phyloP scores from a whole-genome alignment of 2,888 invertebrate species.

The Drosophila multiciliata region DNA sequence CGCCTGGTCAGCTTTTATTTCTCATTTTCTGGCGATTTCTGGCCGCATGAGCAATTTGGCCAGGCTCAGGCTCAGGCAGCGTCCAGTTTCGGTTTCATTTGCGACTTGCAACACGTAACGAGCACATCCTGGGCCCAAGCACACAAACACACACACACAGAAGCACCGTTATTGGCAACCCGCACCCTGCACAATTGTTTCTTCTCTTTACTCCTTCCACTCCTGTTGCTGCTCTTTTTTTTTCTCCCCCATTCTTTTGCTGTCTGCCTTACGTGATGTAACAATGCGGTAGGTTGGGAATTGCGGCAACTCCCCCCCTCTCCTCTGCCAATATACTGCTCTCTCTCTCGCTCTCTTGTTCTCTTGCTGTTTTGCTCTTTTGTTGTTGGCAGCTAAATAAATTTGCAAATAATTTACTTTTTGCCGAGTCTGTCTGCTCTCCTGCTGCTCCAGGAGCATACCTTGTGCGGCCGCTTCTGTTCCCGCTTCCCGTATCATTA shows the following conservation, averaged over 20 bases:
- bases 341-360: not conserved
- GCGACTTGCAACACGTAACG: conserved; percentile 59
- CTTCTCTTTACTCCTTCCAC: not conserved
- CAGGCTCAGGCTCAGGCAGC: conserved; percentile 37
- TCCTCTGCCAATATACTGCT: not conserved
- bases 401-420: conserved; percentile 76
- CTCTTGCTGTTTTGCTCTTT: not conserved
- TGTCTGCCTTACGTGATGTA: conserved; percentile 72
- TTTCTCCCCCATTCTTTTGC: conserved; percentile 17
- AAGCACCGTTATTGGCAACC: conserved; percentile 53
- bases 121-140: conserved; percentile 56
- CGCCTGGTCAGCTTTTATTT: conserved; percentile 62
- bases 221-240: conserved; percentile 9
- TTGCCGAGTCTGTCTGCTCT: conserved; percentile 37
- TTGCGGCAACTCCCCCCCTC: conserved; percentile 21
- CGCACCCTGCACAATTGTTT: not conserved
- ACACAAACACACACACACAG: conserved; percentile 7
- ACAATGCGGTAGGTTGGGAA: conserved; percentile 78
- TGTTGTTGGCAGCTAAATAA: conserved; percentile 59
- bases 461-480: conserved; percentile 8
- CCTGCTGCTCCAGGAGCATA: conserved; percentile 16
- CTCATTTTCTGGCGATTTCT: conserved; percentile 65
- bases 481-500: conserved; percentile 13
- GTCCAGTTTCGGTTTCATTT: conserved; percentile 79
- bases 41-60: conserved; percentile 55